phyloP scores from a whole-genome alignment of 2,797 vertebrate genomes.

The Cirrhinus molitorella region DNA sequence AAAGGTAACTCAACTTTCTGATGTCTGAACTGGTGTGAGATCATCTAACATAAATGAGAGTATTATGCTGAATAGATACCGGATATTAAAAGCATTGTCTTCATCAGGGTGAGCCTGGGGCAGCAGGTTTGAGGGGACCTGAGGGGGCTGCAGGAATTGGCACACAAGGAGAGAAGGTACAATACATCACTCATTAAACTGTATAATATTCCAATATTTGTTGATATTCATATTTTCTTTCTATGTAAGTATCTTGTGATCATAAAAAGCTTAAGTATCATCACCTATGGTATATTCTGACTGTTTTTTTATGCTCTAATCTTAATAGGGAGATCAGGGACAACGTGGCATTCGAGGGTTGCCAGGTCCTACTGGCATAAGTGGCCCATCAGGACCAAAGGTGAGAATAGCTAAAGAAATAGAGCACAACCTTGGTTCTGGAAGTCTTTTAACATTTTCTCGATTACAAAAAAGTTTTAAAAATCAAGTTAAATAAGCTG shows the following conservation, averaged over 20 bases:
- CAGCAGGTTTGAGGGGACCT: conserved; percentile 83
- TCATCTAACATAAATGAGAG: neutral
- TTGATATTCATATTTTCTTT: neutral
- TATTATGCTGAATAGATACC: neutral
- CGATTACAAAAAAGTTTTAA: neutral
- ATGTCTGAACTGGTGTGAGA: neutral
- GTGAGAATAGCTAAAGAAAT: conserved; percentile 68
- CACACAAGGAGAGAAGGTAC: conserved; percentile 89
- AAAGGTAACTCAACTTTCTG: conserved; percentile 77
- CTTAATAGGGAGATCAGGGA: conserved; percentile 88
- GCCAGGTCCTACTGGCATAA: conserved; percentile 83
- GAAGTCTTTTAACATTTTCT: neutral
- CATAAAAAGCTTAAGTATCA: neutral
- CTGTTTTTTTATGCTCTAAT: conserved; percentile 31
- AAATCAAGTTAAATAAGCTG: neutral
- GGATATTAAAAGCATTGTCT: neutral
- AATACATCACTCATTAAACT: neutral
- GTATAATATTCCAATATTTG: neutral
- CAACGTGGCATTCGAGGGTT: conserved; percentile 88
- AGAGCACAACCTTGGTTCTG: neutral
- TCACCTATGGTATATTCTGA: neutral
- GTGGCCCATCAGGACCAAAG: conserved; percentile 89
- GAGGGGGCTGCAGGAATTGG: conserved; percentile 87
- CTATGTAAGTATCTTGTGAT: neutral
- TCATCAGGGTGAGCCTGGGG: conserved; percentile 86